A percentile compares a stretch with the other conserved stretches of the same genome.
These are phyloP conservation scores for Marcusenius ussheri DNA, from an alignment of 2,113 vertebrate species.

Conservation along the genomic window DNA sequence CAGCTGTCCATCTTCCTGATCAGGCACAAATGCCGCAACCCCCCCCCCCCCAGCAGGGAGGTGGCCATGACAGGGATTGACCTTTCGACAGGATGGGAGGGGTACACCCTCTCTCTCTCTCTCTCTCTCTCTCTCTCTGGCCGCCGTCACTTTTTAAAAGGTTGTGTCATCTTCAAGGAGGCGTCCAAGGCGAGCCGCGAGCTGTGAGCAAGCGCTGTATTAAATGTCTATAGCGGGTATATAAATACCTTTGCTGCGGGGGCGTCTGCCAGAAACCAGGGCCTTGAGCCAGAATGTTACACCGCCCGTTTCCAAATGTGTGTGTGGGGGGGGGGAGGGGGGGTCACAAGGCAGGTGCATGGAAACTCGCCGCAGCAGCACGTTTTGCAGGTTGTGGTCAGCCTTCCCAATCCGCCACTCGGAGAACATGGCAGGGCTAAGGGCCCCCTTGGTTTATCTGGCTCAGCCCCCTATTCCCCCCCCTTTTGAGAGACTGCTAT, in stretches of 20 bases:
- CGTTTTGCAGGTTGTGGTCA: constrained; percentile 36
- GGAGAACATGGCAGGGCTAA: background rate
- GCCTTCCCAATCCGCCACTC: constrained; percentile 31
- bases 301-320: constrained; percentile 20
- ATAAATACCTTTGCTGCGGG: constrained; percentile 33
- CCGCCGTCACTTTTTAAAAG: constrained; percentile 1
- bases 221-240: constrained; percentile 33
- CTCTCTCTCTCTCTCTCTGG: constrained; percentile 12
- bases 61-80: constrained; percentile 14
- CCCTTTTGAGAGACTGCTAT: constrained; percentile 24
- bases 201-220: constrained; percentile 17
- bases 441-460: background rate
- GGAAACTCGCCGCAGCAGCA: background rate
- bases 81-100: constrained; percentile 28
- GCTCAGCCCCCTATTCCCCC: background rate
- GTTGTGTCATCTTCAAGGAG: constrained; percentile 16
- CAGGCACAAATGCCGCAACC: background rate
- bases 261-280: background rate
- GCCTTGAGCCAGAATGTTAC: constrained; percentile 7
- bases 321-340: background rate
- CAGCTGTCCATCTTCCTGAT: background rate
- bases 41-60: background rate
- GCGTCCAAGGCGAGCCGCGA: constrained; percentile 19
- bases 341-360: constrained; percentile 6
- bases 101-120: constrained; percentile 29